These are phyloP conservation scores for Alfaro cultratus DNA, from an alignment of 2,797 vertebrate species.

Conservation along the genomic window DNA sequence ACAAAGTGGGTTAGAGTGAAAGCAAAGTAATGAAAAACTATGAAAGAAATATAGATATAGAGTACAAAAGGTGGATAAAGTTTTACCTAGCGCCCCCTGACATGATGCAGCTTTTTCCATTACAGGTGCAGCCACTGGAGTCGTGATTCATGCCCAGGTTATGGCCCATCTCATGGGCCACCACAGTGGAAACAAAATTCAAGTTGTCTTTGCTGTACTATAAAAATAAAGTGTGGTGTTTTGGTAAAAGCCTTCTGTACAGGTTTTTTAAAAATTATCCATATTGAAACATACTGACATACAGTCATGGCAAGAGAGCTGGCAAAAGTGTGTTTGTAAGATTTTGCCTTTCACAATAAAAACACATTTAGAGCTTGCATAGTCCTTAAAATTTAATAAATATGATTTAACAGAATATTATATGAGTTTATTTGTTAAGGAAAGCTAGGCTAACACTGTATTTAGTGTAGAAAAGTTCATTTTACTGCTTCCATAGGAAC, in stretches of 20 bases:
- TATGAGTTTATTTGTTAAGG: neutral
- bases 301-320: neutral
- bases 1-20: neutral
- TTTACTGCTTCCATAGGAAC: neutral
- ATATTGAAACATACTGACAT: neutral
- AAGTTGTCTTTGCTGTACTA: constrained; percentile 64
- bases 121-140: constrained; percentile 51
- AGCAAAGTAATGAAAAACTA: neutral
- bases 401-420: neutral
- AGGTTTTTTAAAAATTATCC: neutral
- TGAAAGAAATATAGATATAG: neutral
- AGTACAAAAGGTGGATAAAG: neutral
- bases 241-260: constrained; percentile 7
- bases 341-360: neutral
- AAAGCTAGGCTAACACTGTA: neutral
- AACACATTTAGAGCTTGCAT: neutral
- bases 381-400: neutral
- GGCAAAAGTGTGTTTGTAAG: neutral
- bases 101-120: constrained; percentile 81
- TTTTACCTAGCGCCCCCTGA: constrained; percentile 73
- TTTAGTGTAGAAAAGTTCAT: neutral
- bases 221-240: constrained; percentile 25
- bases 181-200: constrained; percentile 74
- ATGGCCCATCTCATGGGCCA: constrained; percentile 91
- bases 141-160: constrained; percentile 90